These are phyloP conservation scores for Penelope pileata DNA, from an alignment of 2,113 vertebrate genomes.

Conservation along the genomic window DNA sequence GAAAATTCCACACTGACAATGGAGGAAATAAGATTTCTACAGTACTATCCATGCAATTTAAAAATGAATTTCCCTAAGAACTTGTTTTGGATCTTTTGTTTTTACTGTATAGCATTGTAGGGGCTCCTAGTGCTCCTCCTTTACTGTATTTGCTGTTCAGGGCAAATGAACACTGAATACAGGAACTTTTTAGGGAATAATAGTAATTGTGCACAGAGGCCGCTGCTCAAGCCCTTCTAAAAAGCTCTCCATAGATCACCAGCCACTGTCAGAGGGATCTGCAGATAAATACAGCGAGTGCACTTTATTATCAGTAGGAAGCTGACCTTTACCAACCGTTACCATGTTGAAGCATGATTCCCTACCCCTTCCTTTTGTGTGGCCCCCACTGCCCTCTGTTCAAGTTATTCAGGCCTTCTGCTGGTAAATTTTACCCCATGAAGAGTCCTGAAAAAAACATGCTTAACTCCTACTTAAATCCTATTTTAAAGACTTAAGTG, in stretches of 20 bases:
- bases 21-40: not conserved
- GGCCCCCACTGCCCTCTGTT: slow-evolving; percentile 38
- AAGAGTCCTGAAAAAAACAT: slow-evolving; percentile 51
- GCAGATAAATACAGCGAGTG: slow-evolving; percentile 74
- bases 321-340: slow-evolving; percentile 54
- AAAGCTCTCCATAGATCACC: slow-evolving; percentile 61
- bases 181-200: slow-evolving; percentile 18
- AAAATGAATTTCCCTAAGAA: not conserved
- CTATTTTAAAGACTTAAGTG: slow-evolving; percentile 44
- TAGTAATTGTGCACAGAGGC: not conserved
- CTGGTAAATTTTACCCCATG: slow-evolving; percentile 58
- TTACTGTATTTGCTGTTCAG: not conserved
- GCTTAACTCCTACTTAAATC: slow-evolving; percentile 35
- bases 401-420: slow-evolving; percentile 49
- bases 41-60: not conserved
- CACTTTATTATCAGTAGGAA: slow-evolving; percentile 65
- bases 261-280: slow-evolving; percentile 66
- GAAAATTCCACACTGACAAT: not conserved
- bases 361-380: slow-evolving; percentile 52
- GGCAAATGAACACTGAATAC: not conserved
- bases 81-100: not conserved
- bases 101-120: not conserved
- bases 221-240: not conserved
- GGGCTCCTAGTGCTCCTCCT: not conserved
- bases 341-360: slow-evolving; percentile 51